These are phyloP conservation scores for Dione vanillae DNA, from an alignment of 2,888 invertebrate genomes.

Conservation along the genomic window DNA sequence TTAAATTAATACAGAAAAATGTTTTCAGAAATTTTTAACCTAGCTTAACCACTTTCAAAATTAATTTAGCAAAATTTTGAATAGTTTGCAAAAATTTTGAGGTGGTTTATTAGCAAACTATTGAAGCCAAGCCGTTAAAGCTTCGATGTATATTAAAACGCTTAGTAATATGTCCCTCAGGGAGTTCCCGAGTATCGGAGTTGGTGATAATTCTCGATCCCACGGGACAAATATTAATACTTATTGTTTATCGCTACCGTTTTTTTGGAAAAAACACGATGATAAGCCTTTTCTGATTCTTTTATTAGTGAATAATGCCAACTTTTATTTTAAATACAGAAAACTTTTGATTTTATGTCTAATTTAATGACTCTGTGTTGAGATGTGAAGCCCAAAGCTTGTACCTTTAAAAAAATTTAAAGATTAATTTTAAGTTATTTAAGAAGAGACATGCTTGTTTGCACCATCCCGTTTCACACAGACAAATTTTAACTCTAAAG, in stretches of 20 bases:
- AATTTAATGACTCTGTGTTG: too few species aligned
- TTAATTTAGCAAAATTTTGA: neutral
- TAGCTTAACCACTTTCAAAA: neutral
- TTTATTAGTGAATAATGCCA: too few species aligned
- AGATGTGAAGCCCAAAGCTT: too few species aligned
- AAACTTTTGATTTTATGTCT: too few species aligned
- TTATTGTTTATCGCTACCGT: constrained; percentile 31
- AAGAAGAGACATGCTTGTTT: too few species aligned
- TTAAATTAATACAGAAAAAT: too few species aligned
- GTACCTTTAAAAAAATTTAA: too few species aligned
- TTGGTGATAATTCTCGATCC: constrained; percentile 28
- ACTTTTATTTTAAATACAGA: too few species aligned
- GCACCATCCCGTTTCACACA: too few species aligned
- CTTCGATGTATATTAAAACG: constrained; percentile 10
- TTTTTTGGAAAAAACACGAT: constrained; percentile 21
- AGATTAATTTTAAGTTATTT: too few species aligned
- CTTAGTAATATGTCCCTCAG: constrained; percentile 17
- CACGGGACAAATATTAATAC: constrained; percentile 24
- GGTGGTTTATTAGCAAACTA: neutral
- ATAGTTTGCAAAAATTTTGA: neutral
- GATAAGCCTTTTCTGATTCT: neutral
- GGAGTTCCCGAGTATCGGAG: constrained; percentile 9
- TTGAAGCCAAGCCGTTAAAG: neutral
- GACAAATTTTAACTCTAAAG: too few species aligned
- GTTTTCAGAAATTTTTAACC: too few species aligned